These are phyloP conservation scores for Lutraria rhynchaena DNA, from an alignment of 1,140 invertebrate species.

Conservation along the genomic window DNA sequence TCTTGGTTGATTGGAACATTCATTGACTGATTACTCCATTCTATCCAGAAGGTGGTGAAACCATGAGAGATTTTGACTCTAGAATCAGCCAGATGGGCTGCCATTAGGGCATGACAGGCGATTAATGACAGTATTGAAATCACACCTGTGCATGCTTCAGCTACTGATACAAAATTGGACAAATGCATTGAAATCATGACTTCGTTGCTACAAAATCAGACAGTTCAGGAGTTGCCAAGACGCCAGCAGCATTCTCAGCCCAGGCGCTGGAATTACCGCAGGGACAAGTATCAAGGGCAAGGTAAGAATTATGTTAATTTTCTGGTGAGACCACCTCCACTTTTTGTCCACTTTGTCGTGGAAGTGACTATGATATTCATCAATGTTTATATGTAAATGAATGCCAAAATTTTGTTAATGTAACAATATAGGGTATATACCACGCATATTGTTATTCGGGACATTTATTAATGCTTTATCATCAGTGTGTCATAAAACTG, in stretches of 20 bases:
- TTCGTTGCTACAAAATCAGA: neutral
- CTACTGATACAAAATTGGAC: neutral
- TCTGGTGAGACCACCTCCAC: neutral
- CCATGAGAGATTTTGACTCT: neutral
- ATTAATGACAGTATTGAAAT: neutral
- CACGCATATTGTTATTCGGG: no score
- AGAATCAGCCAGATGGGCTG: constrained; percentile 1
- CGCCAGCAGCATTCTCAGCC: neutral
- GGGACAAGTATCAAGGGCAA: no score
- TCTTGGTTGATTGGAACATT: neutral
- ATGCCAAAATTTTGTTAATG: neutral
- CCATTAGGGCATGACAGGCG: constrained; percentile 4
- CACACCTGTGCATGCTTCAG: neutral
- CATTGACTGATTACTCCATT: neutral
- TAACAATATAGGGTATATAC: no score
- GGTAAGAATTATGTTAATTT: constrained; percentile 30
- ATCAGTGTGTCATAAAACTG: no score
- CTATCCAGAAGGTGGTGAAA: neutral
- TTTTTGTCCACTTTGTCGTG: constrained; percentile 12
- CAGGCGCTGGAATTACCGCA: neutral
- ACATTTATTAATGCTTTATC: no score
- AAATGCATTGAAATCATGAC: neutral
- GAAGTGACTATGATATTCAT: constrained; percentile 33
- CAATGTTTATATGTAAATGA: neutral
- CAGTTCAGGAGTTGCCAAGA: neutral